These are phyloP conservation scores for Poicephalus meyeri DNA, from an alignment of 2,113 vertebrate species.

Conservation along the genomic window DNA sequence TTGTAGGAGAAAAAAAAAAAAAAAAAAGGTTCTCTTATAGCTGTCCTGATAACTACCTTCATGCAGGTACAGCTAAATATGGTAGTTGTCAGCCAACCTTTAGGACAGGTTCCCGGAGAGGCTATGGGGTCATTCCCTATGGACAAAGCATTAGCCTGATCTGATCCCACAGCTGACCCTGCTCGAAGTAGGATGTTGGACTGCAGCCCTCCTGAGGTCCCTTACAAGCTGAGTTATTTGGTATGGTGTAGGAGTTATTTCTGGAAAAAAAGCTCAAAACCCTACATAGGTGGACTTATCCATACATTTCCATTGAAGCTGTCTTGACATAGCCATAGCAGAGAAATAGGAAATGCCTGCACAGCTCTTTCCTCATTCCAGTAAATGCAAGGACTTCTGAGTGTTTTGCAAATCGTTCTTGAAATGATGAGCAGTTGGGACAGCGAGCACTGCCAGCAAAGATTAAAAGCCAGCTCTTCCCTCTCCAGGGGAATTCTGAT, in stretches of 20 bases:
- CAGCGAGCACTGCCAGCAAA: neutral
- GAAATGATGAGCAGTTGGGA: neutral
- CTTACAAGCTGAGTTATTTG: neutral
- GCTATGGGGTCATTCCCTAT: neutral
- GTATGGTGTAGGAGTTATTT: neutral
- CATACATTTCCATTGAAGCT: neutral
- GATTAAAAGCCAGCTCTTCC: neutral
- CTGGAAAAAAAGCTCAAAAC: neutral
- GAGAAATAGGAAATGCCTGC: neutral
- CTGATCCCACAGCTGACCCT: neutral
- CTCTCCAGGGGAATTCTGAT: neutral
- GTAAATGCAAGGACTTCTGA: neutral
- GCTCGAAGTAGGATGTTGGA: neutral
- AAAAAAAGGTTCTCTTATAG: neutral
- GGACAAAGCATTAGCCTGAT: neutral
- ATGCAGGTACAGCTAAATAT: neutral
- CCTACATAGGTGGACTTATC: neutral
- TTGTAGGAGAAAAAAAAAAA: neutral
- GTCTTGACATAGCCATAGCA: neutral
- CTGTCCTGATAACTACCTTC: neutral
- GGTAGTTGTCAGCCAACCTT: neutral
- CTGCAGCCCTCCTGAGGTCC: neutral
- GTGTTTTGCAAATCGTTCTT: neutral
- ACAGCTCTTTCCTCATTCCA: neutral
- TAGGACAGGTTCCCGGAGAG: neutral